Base-by-base conservation (phyloP, 92 coral and sea anemone genomes). In the Virgularia gustaviana region DNA sequence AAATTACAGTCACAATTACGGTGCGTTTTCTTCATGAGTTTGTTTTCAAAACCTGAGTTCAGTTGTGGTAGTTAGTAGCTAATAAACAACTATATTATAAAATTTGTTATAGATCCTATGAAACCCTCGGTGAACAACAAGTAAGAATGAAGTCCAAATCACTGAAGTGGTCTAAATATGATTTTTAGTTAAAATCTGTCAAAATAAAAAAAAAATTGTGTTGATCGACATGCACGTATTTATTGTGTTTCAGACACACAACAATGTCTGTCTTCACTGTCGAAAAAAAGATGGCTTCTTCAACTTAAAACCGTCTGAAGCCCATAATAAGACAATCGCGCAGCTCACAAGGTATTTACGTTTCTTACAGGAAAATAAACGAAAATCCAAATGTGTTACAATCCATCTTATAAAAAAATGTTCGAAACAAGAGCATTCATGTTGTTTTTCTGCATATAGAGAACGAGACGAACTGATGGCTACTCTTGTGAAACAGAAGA, bases 381-480 rank as follows among this genome's bases (percentile, higher is more conserved):
- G n/a, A n/a, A n/a, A n/a, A n/a, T n/a, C n/a, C n/a, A n/a, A n/a
- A n/a, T n/a, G n/a, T n/a, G n/a, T n/a, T n/a, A n/a, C n/a, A n/a
- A n/a, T n/a, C n/a, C n/a, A n/a, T n/a, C n/a, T n/a, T n/a, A n/a
- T n/a, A n/a, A n/a, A n/a, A n/a, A n/a, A n/a, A n/a, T n/a, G n/a
- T n/a, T n/a, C n/a, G n/a, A n/a, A n/a, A n/a, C n/a, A 49, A 49
- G 16, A 2, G 5, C 22, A 49, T 49, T 49, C 55, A 49, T 27
- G 23, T 49, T 24, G 15, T 32, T 34, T 37, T 32, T 25, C 9
- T 30, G 44, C 41, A 6, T 28, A 10, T 10, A 91, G 97, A 78
- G 98, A 92, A 49, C 80, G 94, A 39, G 90, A 92, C 49, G 98
- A 92, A 65, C 52, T 92, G 16, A 79, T 88, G 85, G 85, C 84